phyloP scores from a whole-genome alignment of 37 sponge, comb jelly and placozoan species.

The Tethya wilhelma region DNA sequence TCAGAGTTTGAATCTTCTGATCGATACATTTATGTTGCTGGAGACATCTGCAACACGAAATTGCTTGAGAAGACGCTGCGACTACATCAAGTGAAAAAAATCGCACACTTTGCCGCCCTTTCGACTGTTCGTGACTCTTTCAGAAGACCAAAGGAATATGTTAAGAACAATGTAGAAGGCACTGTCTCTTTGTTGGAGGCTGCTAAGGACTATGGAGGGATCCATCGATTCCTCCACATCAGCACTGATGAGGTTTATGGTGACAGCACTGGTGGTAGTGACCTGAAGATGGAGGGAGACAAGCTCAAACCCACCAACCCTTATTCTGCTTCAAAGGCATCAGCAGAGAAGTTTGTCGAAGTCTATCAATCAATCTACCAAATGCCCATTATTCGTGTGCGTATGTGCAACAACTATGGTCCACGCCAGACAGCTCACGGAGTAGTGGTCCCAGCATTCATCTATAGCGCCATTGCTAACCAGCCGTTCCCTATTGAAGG shows the following conservation, averaged over 20 bases:
- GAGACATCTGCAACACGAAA: too few species aligned
- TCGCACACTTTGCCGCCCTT: too few species aligned
- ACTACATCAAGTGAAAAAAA: too few species aligned
- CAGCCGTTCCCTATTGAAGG: slow-evolving; percentile 29
- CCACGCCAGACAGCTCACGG: slow-evolving; percentile 20
- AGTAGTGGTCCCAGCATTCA: slow-evolving; percentile 30
- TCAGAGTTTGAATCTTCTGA: too few species aligned
- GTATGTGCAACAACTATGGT: slow-evolving; percentile 35
- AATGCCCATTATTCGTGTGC: slow-evolving; percentile 2
- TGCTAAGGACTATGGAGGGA: not conserved
- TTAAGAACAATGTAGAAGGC: slow-evolving; percentile 16
- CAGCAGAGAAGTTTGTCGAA: slow-evolving; percentile 21
- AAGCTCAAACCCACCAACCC: slow-evolving; percentile 39
- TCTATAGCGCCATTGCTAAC: not conserved
- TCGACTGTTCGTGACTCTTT: slow-evolving; percentile 3
- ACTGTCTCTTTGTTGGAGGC: slow-evolving; percentile 35
- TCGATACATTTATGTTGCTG: too few species aligned
- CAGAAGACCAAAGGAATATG: slow-evolving; percentile 5
- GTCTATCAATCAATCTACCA: slow-evolving; percentile 13
- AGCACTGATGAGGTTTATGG: slow-evolving; percentile 47
- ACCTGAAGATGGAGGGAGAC: not conserved
- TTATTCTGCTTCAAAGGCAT: slow-evolving; percentile 31
- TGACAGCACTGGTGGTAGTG: not conserved
- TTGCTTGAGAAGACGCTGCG: too few species aligned
- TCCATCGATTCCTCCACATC: slow-evolving; percentile 26